phyloP scores from a whole-genome alignment of 2,797 vertebrate species.

The Enteromius paludinosus region DNA sequence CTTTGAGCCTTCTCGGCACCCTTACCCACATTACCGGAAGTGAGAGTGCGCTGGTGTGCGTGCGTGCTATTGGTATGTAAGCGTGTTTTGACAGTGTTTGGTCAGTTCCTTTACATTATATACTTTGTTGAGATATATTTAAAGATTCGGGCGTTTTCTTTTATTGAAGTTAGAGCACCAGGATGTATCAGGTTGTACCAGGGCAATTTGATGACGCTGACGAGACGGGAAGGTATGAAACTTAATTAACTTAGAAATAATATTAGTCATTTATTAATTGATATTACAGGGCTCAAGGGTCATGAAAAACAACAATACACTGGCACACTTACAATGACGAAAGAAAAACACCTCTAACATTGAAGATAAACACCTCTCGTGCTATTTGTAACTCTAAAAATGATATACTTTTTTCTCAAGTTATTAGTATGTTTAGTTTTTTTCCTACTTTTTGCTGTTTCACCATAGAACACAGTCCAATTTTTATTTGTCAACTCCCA shows the following conservation, averaged over 20 bases:
- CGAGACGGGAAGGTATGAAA: conserved; percentile 76
- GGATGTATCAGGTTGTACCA: conserved; percentile 70
- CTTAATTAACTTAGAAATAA: neutral
- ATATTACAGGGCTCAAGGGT: neutral
- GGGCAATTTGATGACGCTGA: conserved; percentile 91
- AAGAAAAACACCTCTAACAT: too few relatives aligned
- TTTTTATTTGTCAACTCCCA: too few relatives aligned
- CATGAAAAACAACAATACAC: neutral
- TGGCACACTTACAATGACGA: neutral
- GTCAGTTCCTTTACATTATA: neutral
- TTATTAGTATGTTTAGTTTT: too few relatives aligned
- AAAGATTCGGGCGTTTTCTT: neutral
- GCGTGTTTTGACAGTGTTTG: neutral
- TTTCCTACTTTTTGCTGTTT: too few relatives aligned
- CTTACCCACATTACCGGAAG: conserved; percentile 53
- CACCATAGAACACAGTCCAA: too few relatives aligned
- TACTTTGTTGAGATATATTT: neutral
- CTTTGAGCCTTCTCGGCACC: conserved; percentile 21
- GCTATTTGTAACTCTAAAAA: too few relatives aligned
- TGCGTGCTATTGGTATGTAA: neutral
- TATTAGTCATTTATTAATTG: neutral
- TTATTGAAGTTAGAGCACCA: neutral
- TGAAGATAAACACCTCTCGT: too few relatives aligned
- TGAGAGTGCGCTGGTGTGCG: neutral
- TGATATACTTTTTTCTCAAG: too few relatives aligned